Evolutionary conservation across 2,797 vertebrate species (phyloP).

Genomic region (Tenualosa thibaudeaui): DNA sequence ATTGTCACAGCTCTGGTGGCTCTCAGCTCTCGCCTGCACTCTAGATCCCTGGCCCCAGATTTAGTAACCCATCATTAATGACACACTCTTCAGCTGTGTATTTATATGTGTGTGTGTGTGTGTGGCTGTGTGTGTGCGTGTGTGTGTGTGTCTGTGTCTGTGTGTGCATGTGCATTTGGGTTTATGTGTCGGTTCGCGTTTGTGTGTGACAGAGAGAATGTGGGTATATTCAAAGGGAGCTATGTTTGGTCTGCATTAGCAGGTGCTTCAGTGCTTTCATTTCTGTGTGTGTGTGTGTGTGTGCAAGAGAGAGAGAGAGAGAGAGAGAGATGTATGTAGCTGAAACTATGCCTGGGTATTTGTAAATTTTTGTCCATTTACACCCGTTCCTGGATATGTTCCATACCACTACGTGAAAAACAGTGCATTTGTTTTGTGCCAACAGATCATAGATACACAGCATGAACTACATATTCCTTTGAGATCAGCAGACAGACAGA

Average conservation of each 20-base stretch:
- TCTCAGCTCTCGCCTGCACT: slow-evolving; percentile 1
- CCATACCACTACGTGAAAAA: neutral
- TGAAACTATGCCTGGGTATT: neutral
- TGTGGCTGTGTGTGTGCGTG: neutral
- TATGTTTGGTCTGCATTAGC: too few relatives aligned
- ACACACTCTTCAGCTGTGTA: neutral
- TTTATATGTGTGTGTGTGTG: neutral
- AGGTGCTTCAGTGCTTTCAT: neutral
- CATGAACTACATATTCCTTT: too few relatives aligned
- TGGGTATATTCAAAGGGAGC: neutral
- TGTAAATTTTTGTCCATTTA: neutral
- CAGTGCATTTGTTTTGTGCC: neutral
- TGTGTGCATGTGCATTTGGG: neutral
- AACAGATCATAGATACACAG: neutral
- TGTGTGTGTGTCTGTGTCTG: neutral
- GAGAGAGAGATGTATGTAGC: neutral
- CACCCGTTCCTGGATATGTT: neutral
- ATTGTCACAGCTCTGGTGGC: neutral
- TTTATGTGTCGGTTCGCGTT: neutral
- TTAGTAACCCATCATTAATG: slow-evolving; percentile 10
- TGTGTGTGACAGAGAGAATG: neutral
- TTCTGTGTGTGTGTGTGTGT: slow-evolving; percentile 17
- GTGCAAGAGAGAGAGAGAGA: neutral
- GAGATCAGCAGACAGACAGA: neutral
- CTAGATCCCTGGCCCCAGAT: slow-evolving; percentile 1